Evolutionary conservation across 2,888 invertebrate genomes (phyloP), one percentile per base, ranked within the genome.

Genomic region (Mesoligia furuncula): DNA sequence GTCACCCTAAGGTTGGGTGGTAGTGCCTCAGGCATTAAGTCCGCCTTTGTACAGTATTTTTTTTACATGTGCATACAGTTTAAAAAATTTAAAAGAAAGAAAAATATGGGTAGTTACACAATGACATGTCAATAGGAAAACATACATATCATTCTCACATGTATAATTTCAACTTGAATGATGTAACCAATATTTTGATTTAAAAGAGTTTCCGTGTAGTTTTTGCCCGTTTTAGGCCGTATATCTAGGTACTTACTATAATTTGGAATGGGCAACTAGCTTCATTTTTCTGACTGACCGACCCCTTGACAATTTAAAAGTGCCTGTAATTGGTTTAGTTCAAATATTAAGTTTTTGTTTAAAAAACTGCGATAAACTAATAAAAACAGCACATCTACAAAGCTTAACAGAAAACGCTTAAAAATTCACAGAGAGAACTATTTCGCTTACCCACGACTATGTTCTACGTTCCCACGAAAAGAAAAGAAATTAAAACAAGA

Each of bases 401-500:
- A 76, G 42, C 1, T 11, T 27, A 42, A 54, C 3, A 54, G 15
- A 17, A 54, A 82, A 61, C 0, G 5, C 45, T 67, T 20, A 20
- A 76, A n/a, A 9, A 57, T 68, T 42, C 0, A 59, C 4, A 51
- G 0, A 45, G 20, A 64, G 5, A 48, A 73, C 5, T 20, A n/a
- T 66, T 62, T 68, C 15, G 20, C 3, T 66, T 65, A 24, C 13
- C 31, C 42, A 36, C 15, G 11, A 54, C 31, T 24, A n/a, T 9
- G 17, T 42, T 61, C 36, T n/a, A 54, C 31, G 2, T 48, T 65
- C 27, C 57, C 70, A 74, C 36, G 8, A 54, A 65, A 70, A 64
- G 65, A 71, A 36, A 66, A 64, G 9, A 8, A 64, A 80, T 62
- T 68, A 75, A 48, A 82, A 66, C 51, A 59, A 74, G 75, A 80